Conservation (phyloP, 2,888 invertebrate species). For the Leptinotarsa rubiginosa region DNA sequence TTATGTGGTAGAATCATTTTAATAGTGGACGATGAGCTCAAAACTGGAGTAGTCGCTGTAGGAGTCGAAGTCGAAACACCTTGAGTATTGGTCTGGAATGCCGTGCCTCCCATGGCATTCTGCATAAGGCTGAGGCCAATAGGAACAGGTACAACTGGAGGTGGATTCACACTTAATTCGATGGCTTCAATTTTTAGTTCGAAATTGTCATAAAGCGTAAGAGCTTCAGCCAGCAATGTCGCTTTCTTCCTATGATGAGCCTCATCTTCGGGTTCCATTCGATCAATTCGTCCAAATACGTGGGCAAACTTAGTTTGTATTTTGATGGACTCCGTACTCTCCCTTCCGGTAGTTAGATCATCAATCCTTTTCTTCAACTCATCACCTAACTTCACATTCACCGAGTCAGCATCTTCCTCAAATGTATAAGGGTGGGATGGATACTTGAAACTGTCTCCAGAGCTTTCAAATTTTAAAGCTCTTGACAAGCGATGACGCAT, state of each 20-base stretch:
- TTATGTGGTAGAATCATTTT: constrained; percentile 27
- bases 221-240: not conserved
- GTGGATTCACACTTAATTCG: not conserved
- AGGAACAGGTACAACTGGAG: no score
- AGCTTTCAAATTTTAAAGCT: constrained; percentile 17
- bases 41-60: not conserved
- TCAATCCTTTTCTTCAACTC: not conserved
- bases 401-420: constrained; percentile 12
- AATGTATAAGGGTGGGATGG: constrained; percentile 17
- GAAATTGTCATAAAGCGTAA: not conserved
- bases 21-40: not conserved
- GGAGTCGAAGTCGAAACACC: not conserved
- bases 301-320: constrained; percentile 18
- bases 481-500: not conserved
- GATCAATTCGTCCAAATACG: constrained; percentile 7
- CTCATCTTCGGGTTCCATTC: not conserved
- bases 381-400: constrained; percentile 8
- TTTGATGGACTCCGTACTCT: not conserved
- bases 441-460: constrained; percentile 24
- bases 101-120: not conserved
- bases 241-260: not conserved
- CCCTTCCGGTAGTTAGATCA: not conserved
- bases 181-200: not conserved
- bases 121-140: not conserved
- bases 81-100: not conserved